Evolutionary conservation across 2,888 invertebrate species (phyloP).

Genomic region (Ganaspis brasiliensis): DNA sequence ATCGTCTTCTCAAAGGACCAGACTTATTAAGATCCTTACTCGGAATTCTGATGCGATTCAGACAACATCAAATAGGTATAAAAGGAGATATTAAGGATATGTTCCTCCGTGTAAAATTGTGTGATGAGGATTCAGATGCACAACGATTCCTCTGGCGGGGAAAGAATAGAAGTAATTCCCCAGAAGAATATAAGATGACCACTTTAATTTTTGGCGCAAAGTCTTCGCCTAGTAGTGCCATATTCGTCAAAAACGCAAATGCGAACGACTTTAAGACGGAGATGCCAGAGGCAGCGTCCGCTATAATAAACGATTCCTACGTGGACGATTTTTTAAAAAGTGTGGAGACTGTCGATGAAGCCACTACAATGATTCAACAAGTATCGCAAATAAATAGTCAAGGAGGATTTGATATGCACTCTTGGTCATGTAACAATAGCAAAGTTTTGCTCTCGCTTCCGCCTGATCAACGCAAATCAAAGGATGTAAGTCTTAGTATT

Average conservation of each 20-base stretch:
- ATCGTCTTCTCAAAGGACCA: neutral
- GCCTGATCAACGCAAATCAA: too few relatives aligned
- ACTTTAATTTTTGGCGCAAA: conserved; percentile 37
- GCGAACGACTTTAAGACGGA: neutral
- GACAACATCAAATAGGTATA: neutral
- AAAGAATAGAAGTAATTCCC: neutral
- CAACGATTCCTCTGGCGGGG: conserved; percentile 39
- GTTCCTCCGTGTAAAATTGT: neutral
- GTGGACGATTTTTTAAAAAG: conserved; percentile 69
- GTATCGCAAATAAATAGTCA: too few relatives aligned
- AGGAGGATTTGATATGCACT: too few relatives aligned
- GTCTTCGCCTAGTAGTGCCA: conserved; percentile 18
- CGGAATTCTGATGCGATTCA: conserved; percentile 10
- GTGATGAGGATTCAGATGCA: neutral
- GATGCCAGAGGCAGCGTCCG: conserved; percentile 30
- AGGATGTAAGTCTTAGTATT: too few relatives aligned
- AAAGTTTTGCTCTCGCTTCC: too few relatives aligned
- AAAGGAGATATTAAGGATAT: conserved; percentile 38
- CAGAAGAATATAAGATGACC: neutral
- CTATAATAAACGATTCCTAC: conserved; percentile 58
- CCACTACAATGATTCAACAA: conserved; percentile 14
- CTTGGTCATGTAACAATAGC: too few relatives aligned
- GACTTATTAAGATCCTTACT: neutral
- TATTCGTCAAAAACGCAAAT: conserved; percentile 36
- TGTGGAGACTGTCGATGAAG: conserved; percentile 57